Evolutionary conservation across 2,888 invertebrate genomes (phyloP).

Genomic region (Conomelus anceps): DNA sequence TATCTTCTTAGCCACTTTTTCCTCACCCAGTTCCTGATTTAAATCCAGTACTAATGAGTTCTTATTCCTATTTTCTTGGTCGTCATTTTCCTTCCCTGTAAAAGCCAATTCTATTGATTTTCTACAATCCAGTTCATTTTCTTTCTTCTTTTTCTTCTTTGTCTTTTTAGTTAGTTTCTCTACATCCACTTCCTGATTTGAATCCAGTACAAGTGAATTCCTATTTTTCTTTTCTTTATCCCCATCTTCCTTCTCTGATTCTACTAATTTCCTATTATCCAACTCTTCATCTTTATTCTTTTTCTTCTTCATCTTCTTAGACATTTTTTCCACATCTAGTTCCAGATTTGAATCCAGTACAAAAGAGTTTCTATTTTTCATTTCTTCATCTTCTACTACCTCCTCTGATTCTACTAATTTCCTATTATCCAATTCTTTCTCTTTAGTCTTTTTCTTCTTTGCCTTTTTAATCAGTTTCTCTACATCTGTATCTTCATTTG

Average conservation of each 20-base stretch:
- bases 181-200: background rate
- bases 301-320: background rate
- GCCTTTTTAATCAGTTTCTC: background rate
- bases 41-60: background rate
- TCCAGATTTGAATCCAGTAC: background rate
- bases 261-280: background rate
- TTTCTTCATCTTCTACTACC: background rate
- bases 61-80: background rate
- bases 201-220: background rate
- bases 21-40: background rate
- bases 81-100: no score
- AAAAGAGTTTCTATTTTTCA: background rate
- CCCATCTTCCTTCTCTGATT: background rate
- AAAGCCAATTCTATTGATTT: no score
- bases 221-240: background rate
- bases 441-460: background rate
- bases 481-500: background rate
- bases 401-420: background rate
- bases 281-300: background rate
- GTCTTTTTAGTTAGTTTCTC: background rate
- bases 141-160: background rate
- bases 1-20: background rate
- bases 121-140: no score
- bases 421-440: background rate
- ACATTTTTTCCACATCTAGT: background rate